Evolutionary conservation across 2,888 invertebrate genomes (phyloP).

Genomic region (Erebia epiphron): DNA sequence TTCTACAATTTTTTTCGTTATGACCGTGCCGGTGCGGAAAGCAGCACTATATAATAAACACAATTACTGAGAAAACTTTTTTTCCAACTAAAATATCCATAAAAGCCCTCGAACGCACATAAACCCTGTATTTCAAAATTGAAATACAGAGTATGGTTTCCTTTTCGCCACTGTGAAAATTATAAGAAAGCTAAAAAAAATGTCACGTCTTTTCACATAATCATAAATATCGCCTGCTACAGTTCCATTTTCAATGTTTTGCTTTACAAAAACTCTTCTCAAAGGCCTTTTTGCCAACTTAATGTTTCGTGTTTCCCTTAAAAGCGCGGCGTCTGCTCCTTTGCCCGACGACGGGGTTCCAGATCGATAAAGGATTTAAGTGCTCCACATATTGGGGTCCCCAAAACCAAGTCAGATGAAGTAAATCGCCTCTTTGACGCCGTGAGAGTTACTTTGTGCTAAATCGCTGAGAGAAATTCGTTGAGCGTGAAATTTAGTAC

Average conservation of each 20-base stretch:
- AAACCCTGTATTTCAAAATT: too few species aligned
- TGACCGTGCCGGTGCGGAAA: too few species aligned
- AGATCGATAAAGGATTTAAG: constrained; percentile 34
- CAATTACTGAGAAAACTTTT: too few species aligned
- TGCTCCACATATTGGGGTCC: constrained; percentile 26
- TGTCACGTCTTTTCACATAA: background rate
- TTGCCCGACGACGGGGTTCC: constrained; percentile 18
- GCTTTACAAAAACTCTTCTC: constrained; percentile 18
- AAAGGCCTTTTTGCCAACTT: constrained; percentile 16
- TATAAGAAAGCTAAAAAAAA: background rate
- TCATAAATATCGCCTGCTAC: constrained; percentile 6
- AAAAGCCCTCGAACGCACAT: too few species aligned
- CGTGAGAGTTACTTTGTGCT: constrained; percentile 27
- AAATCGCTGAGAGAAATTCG: constrained; percentile 27
- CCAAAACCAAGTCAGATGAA: constrained; percentile 26
- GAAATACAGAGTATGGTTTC: background rate
- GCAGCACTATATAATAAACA: too few species aligned
- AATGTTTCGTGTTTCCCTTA: constrained; percentile 21
- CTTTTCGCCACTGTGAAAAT: constrained; percentile 1
- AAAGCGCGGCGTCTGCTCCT: constrained; percentile 28
- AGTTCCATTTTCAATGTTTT: constrained; percentile 10
- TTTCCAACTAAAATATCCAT: too few species aligned
- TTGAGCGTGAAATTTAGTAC: constrained; percentile 4
- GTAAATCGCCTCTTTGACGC: constrained; percentile 25
- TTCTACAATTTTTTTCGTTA: too few species aligned